A percentile compares a stretch with the other conserved stretches of the same genome.
These are phyloP conservation scores for Eupithecia centaureata DNA, from an alignment of 2,888 invertebrate genomes.

Conservation along the genomic window DNA sequence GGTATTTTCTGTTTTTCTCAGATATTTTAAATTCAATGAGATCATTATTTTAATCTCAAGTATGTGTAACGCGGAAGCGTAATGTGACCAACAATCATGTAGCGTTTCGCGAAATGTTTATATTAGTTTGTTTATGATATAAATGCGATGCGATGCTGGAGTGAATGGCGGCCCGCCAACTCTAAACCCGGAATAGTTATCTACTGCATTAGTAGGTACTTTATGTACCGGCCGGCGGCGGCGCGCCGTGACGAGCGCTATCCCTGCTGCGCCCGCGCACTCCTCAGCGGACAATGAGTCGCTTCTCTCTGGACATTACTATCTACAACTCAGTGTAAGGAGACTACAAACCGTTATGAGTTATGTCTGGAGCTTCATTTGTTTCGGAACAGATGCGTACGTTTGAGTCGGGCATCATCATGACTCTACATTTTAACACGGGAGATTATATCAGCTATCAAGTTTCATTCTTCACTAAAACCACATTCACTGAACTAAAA, in stretches of 20 bases:
- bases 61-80: conserved; percentile 18
- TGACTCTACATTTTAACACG: conserved; percentile 15
- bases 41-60: not conserved
- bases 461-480: too few species aligned
- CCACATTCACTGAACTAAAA: too few species aligned
- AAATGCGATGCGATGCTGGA: conserved; percentile 20
- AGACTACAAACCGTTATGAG: not conserved
- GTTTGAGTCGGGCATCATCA: not conserved
- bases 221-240: not conserved
- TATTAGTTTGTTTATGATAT: conserved; percentile 28
- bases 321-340: not conserved
- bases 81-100: conserved; percentile 24
- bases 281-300: not conserved
- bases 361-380: not conserved
- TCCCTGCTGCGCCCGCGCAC: not conserved
- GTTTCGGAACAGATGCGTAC: not conserved
- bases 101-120: conserved; percentile 32
- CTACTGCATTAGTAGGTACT: not conserved
- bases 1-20: not conserved
- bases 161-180: conserved; percentile 51
- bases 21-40: not conserved
- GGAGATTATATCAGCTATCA: too few species aligned
- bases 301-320: not conserved
- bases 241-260: not conserved
- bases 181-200: conserved; percentile 16